Percentiles rank a stretch among this genome's conserved stretches.
Evolutionary conservation across 2,113 vertebrate species (phyloP).

Genomic region (Serinus canaria): DNA sequence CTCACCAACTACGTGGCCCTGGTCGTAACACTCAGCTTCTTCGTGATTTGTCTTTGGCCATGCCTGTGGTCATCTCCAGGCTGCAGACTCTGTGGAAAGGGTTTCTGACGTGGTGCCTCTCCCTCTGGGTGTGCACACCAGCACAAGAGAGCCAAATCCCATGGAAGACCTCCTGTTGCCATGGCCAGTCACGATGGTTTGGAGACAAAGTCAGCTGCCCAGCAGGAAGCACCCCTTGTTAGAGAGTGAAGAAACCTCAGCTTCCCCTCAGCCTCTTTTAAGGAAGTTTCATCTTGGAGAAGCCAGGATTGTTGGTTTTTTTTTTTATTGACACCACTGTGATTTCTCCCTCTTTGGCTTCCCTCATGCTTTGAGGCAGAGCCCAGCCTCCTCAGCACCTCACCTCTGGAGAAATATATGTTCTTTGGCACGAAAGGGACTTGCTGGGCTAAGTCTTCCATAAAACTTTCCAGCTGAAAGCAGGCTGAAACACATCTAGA

Average conservation of each 20-base stretch:
- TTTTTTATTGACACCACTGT: neutral
- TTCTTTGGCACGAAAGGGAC: neutral
- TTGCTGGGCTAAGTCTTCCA: neutral
- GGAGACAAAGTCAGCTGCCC: neutral
- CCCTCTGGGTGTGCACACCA: neutral
- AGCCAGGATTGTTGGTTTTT: neutral
- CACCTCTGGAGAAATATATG: neutral
- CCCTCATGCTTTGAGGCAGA: neutral
- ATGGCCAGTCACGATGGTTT: fast-evolving
- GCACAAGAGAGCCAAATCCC: neutral
- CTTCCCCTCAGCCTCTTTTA: neutral
- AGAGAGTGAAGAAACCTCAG: neutral
- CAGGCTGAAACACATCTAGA: neutral
- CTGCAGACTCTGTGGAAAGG: neutral
- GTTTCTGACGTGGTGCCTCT: neutral
- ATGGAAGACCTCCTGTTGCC: neutral
- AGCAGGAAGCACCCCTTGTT: neutral
- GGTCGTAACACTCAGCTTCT: neutral
- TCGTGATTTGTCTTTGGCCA: neutral
- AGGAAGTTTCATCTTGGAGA: neutral
- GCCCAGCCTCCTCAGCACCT: neutral
- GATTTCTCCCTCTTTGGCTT: neutral
- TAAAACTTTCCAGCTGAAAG: neutral
- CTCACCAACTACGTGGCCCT: neutral
- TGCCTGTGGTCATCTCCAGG: neutral